Base-by-base conservation (phyloP, 2,888 invertebrate species). In the Deroplatys truncata region DNA sequence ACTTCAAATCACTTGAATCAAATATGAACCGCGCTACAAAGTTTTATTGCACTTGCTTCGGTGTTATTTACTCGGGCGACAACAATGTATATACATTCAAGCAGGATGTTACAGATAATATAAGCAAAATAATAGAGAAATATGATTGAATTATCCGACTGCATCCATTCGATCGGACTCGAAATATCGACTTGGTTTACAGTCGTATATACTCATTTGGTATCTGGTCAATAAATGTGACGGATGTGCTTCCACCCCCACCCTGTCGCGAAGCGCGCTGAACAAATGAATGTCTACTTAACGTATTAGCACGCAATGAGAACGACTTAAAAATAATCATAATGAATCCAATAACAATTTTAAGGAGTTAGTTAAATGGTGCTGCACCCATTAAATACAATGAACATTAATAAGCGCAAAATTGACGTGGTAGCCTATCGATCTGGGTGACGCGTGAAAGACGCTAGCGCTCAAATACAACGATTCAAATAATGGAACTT, bases 151-250 rank as follows among this genome's bases (percentile, higher is more conserved):
- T 72, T 72, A 72, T 72, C 16, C 56, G 56, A 43, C 43, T n/a
- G 28, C 31, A 83, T 35, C 31, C 28, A 25, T 72, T 89, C 89
- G 83, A 85, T 82, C 82, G 72, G 35, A 72, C 35, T 35, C 56
- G 86, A 85, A 82, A 56, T 84, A 85, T 89, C 86, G 89, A 89
- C 89, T 49, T 31, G 10, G 25, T 88, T 86, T 84, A 87, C 87
- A 87, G 29, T 89, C 87, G 88, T 84, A n/a, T 82, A 29, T 29
- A 28, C 82, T 84, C 89, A 89, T 87, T 88, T 89, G 84, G 84
- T 88, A 85, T 82, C 89, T 88, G 84, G 89, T 89, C 89, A 89
- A 89, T 89, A 89, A 89, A 56, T 87, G 89, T 87, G 83, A 84
- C 84, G 87, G 82, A 84, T 88, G 84, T 89, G 84, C 35, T 83